These are phyloP conservation scores for Vicugna pacos DNA, from an alignment of 2,113 vertebrate genomes.

Conservation along the genomic window DNA sequence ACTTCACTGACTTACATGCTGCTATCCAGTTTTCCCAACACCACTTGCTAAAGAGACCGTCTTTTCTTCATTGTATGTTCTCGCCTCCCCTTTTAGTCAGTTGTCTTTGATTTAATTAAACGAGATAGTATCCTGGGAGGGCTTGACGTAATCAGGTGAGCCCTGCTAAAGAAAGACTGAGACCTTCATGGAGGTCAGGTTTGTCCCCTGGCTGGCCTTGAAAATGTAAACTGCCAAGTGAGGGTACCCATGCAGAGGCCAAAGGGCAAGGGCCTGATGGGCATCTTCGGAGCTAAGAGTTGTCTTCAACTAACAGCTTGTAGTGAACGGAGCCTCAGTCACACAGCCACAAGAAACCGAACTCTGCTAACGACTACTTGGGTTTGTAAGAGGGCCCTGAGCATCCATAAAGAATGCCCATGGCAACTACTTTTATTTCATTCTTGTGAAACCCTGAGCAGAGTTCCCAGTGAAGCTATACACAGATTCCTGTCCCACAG, in stretches of 20 bases:
- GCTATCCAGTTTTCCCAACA: too few species aligned
- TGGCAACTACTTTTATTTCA: background rate
- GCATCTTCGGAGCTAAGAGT: fast-evolving
- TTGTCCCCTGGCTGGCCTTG: background rate
- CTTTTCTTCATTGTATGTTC: too few species aligned
- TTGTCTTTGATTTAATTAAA: conserved; percentile 14
- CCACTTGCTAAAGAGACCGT: too few species aligned
- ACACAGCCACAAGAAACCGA: background rate
- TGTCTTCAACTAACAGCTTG: background rate
- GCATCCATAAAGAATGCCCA: too few species aligned
- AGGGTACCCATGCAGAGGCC: background rate
- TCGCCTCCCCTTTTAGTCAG: too few species aligned
- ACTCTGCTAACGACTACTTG: background rate
- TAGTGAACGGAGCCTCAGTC: background rate
- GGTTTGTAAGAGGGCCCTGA: background rate
- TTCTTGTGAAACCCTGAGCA: background rate
- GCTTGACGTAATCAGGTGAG: background rate
- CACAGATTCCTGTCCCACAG: background rate
- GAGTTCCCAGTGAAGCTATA: background rate
- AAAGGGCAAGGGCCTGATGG: background rate
- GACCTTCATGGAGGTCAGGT: background rate
- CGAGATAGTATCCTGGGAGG: background rate
- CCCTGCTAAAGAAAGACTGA: background rate
- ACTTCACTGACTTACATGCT: too few species aligned
- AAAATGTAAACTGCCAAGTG: background rate